phyloP scores from a whole-genome alignment of 2,797 vertebrate genomes.

The Mus caroli region DNA sequence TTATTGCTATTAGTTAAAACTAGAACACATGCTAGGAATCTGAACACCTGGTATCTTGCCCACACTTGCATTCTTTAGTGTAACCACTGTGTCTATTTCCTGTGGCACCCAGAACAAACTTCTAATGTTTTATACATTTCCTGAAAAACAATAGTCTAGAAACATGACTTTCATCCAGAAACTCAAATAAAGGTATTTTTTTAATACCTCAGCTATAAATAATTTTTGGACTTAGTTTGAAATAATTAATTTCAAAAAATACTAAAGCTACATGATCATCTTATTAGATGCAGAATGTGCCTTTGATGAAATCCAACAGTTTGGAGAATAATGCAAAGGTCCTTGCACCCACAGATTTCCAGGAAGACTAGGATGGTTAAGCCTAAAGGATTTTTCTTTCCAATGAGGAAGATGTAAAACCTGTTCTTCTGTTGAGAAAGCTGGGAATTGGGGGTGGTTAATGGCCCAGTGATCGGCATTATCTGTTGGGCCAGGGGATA shows the following conservation, averaged over 20 bases:
- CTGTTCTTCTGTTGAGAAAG: not conserved
- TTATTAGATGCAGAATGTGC: not conserved
- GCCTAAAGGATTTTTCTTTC: not conserved
- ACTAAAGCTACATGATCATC: not conserved
- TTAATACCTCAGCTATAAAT: not conserved
- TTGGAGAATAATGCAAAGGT: not conserved
- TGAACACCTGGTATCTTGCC: constrained; percentile 36
- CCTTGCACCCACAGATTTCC: not conserved
- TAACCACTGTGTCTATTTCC: not conserved
- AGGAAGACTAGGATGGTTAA: not conserved
- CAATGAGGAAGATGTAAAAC: not conserved
- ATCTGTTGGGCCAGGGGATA: too few species aligned
- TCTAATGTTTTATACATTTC: not conserved
- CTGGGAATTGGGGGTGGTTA: not conserved
- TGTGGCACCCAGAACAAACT: not conserved
- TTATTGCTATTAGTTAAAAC: constrained; percentile 46
- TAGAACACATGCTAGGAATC: not conserved
- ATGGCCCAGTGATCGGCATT: not conserved
- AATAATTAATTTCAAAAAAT: constrained; percentile 53
- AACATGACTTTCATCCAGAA: not conserved
- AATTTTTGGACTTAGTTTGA: constrained; percentile 55
- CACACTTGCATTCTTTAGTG: not conserved
- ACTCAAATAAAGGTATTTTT: not conserved
- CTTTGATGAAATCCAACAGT: not conserved
- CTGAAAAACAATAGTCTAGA: constrained; percentile 30